phyloP scores from a whole-genome alignment of 2,797 vertebrate genomes.

The Hypotaenidia philippensis region DNA sequence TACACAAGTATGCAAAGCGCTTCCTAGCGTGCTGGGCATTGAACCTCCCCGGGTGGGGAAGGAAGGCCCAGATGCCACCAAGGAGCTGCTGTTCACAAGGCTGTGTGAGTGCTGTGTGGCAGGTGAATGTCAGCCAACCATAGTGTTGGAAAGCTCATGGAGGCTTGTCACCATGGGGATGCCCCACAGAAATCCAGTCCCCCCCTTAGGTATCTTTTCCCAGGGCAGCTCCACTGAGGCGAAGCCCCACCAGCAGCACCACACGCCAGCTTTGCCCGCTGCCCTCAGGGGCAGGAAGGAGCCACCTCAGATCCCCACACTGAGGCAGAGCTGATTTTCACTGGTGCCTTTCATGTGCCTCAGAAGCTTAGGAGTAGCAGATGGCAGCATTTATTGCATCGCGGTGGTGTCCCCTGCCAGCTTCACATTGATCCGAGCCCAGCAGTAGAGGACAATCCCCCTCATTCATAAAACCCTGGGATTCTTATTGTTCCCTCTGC shows the following conservation, averaged over 20 bases:
- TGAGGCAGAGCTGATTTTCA: background rate
- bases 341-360: background rate
- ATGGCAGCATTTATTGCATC: background rate
- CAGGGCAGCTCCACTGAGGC: accelerated
- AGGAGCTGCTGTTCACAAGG: background rate
- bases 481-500: constrained; percentile 12
- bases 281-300: accelerated
- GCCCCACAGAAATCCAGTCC: no score
- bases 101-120: no score
- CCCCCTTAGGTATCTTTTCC: accelerated
- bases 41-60: background rate
- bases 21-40: background rate
- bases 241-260: accelerated
- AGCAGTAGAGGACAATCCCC: constrained; percentile 5
- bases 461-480: constrained; percentile 56
- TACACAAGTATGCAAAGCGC: background rate
- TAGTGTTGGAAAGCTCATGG: accelerated
- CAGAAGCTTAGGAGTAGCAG: constrained; percentile 4
- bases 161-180: background rate
- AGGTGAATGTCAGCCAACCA: background rate
- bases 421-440: background rate
- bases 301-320: accelerated
- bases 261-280: accelerated
- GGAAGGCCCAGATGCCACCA: background rate
- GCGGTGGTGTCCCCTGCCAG: background rate